These are phyloP conservation scores for Syrmaticus mikado DNA, from an alignment of 2,113 vertebrate species.

Conservation along the genomic window DNA sequence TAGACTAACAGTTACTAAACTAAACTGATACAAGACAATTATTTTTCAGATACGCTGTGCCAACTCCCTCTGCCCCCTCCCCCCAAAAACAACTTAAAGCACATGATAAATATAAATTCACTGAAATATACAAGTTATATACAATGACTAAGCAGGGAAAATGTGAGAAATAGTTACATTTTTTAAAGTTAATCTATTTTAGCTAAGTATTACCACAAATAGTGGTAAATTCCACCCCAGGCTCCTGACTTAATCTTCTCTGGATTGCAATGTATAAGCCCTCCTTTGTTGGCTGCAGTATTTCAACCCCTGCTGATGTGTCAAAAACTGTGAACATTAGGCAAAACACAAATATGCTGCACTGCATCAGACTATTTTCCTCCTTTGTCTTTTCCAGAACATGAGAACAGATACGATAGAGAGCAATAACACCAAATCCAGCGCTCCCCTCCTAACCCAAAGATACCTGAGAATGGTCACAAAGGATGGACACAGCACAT, in stretches of 20 bases:
- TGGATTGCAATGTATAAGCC: conserved; percentile 71
- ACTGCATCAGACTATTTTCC: background rate
- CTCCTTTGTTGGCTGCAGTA: conserved; percentile 66
- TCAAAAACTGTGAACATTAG: conserved; percentile 64
- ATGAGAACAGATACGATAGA: conserved; percentile 70
- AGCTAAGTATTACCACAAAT: conserved; percentile 60
- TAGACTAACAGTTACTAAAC: background rate
- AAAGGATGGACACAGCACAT: conserved; percentile 91
- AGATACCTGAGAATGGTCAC: conserved; percentile 86
- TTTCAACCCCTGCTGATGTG: conserved; percentile 68
- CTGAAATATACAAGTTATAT: background rate
- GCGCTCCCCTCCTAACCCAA: conserved; percentile 83
- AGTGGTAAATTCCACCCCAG: conserved; percentile 67
- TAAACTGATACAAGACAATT: background rate
- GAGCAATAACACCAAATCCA: conserved; percentile 81
- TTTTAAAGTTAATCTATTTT: conserved; percentile 60
- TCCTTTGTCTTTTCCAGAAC: conserved; percentile 48
- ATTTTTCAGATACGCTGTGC: background rate
- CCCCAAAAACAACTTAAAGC: background rate
- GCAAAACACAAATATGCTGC: conserved; percentile 19
- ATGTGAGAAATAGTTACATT: conserved; percentile 6
- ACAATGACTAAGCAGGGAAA: conserved; percentile 34
- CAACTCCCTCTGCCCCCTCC: background rate
- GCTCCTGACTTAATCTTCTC: conserved; percentile 72
- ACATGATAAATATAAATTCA: background rate